Percentiles rank a stretch among this genome's conserved stretches.
Evolutionary conservation across 2,888 invertebrate species (phyloP).

Genomic region (Drosophila subsilvestris): DNA sequence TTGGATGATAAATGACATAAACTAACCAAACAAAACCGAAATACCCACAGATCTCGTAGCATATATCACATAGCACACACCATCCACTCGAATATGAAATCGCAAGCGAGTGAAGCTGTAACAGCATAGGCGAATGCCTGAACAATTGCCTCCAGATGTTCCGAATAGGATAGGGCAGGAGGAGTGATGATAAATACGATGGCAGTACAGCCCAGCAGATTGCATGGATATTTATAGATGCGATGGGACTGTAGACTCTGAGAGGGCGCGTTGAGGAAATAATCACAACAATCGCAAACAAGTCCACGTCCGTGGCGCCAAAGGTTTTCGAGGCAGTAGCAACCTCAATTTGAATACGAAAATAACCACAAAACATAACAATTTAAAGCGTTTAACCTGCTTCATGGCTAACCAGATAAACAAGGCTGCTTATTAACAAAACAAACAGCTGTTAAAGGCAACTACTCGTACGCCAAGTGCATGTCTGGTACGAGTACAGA

Average conservation of each 20-base stretch:
- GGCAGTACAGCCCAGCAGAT: slow-evolving; percentile 15
- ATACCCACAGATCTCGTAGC: background rate
- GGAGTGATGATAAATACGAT: background rate
- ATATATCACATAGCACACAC: background rate
- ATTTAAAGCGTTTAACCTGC: slow-evolving; percentile 49
- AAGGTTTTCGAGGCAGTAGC: slow-evolving; percentile 7
- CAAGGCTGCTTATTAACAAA: slow-evolving; percentile 53
- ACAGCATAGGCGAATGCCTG: background rate
- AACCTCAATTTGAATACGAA: slow-evolving; percentile 29
- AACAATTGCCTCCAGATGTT: slow-evolving; percentile 39
- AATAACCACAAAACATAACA: slow-evolving; percentile 8
- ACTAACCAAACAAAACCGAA: slow-evolving; percentile 31
- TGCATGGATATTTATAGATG: slow-evolving; percentile 18
- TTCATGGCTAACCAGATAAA: slow-evolving; percentile 55
- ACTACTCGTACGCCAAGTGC: slow-evolving; percentile 11
- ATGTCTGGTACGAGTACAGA: background rate
- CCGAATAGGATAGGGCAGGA: background rate
- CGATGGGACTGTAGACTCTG: slow-evolving; percentile 1
- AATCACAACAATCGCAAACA: background rate
- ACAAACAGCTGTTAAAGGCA: slow-evolving; percentile 31
- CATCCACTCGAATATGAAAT: slow-evolving; percentile 34
- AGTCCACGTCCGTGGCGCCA: slow-evolving; percentile 24
- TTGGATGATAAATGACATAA: slow-evolving; percentile 56
- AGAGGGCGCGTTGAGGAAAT: background rate
- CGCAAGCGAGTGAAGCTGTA: slow-evolving; percentile 15